Conservation (phyloP, 2,797 vertebrate genomes). For the Rachycentron canadum region DNA sequence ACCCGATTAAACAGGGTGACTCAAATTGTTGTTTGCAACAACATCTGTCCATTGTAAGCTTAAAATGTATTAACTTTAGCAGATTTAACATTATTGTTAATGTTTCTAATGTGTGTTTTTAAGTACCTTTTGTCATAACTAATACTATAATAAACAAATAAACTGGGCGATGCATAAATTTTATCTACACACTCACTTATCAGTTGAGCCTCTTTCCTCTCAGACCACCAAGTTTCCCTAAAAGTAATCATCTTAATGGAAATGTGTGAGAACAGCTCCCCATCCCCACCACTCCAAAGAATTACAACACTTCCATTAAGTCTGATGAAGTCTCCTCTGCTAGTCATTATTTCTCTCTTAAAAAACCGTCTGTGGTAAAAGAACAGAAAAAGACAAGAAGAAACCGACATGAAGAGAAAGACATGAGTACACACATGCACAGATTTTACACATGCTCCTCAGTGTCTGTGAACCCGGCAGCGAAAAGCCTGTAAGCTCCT, state of each 20-base stretch:
- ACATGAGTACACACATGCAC: slow-evolving; percentile 22
- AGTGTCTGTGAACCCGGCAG: slow-evolving; percentile 60
- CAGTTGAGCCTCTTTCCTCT: slow-evolving; percentile 21
- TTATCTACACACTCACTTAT: slow-evolving; percentile 9
- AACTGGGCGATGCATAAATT: background rate
- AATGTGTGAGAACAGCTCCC: slow-evolving; percentile 14
- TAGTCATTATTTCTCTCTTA: slow-evolving; percentile 20
- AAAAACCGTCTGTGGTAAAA: slow-evolving; percentile 5
- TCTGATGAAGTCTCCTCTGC: slow-evolving; percentile 36
- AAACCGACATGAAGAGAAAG: slow-evolving; percentile 14
- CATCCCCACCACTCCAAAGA: slow-evolving; percentile 44
- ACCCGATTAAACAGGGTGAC: too few relatives aligned
- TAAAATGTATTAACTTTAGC: background rate
- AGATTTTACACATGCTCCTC: too few relatives aligned
- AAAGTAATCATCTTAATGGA: slow-evolving; percentile 60
- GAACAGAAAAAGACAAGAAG: slow-evolving; percentile 25
- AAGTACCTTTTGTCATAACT: background rate
- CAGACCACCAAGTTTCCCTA: slow-evolving; percentile 37
- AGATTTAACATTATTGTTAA: background rate
- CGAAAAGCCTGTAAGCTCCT: slow-evolving; percentile 83
- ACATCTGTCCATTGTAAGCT: background rate
- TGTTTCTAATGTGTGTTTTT: background rate
- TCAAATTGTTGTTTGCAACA: background rate
- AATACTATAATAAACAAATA: background rate
- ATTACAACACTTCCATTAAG: slow-evolving; percentile 53